Conservation (phyloP, 2,888 invertebrate species). For the Conus canariensis region DNA sequence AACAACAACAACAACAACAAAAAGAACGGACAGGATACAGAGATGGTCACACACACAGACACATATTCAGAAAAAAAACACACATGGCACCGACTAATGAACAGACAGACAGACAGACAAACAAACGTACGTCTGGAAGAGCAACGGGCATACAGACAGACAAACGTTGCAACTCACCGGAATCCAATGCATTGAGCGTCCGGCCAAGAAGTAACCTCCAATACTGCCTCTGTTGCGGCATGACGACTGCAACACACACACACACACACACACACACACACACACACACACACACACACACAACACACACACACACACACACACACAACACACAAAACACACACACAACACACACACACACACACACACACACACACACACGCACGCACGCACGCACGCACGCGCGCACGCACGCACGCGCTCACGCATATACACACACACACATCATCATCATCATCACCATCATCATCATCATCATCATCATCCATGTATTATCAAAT, state of each 20-base stretch:
- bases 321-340: no score
- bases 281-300: neutral
- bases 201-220: constrained; percentile 80
- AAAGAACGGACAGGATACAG: neutral
- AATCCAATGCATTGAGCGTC: constrained; percentile 80
- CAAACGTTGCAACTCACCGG: constrained; percentile 73
- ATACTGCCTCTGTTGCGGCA: constrained; percentile 76
- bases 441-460: no score
- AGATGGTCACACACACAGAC: neutral
- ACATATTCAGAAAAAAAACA: neutral
- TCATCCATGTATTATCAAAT: neutral
- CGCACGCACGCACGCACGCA: no score
- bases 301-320: neutral
- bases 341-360: no score
- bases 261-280: constrained; percentile 24
- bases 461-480: no score
- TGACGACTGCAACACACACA: constrained; percentile 72
- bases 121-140: neutral
- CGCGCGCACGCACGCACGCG: no score
- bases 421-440: no score
- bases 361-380: no score
- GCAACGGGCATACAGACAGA: neutral
- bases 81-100: neutral
- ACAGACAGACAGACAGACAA: neutral
- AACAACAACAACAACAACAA: neutral